Evolutionary conservation across 2,888 invertebrate genomes (phyloP).

Genomic region (Poecilus cupreus): DNA sequence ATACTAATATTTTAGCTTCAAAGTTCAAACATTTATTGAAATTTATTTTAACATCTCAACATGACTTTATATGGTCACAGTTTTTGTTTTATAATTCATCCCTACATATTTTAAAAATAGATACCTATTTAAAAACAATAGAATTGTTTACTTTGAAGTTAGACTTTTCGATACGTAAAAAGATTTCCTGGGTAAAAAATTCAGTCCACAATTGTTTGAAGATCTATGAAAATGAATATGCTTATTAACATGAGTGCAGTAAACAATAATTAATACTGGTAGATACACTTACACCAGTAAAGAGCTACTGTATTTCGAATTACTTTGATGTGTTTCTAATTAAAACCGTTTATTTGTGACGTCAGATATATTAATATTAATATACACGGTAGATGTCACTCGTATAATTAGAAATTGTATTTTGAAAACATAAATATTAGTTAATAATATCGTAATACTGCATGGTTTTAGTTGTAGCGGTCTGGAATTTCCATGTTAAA

Average conservation of each 20-base stretch:
- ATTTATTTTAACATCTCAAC: no score
- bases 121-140: no score
- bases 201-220: no score
- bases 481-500: background rate
- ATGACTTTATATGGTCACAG: no score
- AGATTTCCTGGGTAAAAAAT: no score
- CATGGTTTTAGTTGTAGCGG: background rate
- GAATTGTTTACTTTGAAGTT: no score
- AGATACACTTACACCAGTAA: background rate
- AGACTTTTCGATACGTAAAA: no score
- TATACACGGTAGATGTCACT: background rate
- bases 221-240: background rate
- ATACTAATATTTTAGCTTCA: no score
- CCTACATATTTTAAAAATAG: no score
- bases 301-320: background rate
- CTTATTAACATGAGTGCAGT: background rate
- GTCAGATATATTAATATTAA: constrained; percentile 7
- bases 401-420: constrained; percentile 7
- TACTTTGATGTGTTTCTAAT: constrained; percentile 25
- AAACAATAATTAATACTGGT: constrained; percentile 21
- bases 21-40: no score
- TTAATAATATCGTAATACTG: background rate
- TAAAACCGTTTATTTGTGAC: constrained; percentile 25
- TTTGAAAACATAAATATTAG: background rate
- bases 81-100: no score